Evolutionary conservation across 2,888 invertebrate species (phyloP), one percentile per base, ranked within the genome.

Genomic region (Sylvicola cinctus): DNA sequence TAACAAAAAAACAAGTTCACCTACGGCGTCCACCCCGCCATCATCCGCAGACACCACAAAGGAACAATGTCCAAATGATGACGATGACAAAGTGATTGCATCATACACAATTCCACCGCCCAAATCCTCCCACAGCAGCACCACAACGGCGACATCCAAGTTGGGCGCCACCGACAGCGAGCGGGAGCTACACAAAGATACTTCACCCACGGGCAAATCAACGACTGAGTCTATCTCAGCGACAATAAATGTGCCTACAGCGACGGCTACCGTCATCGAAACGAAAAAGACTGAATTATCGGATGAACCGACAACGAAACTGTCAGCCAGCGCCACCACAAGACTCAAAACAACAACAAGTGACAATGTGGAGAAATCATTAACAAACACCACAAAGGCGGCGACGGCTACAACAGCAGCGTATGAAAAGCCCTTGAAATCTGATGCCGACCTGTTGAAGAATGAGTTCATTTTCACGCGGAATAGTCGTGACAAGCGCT

Each of bases 401-500:
- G 25, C 25, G 12, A 16, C 14, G 11, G 5, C 31, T 14, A 15
- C 5, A 5, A 4, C 16, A 10, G 13, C n/a, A 8, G 28, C 28
- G 4, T 5, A 28, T 28, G 28, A 13, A 4, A 28, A 28, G n/a
- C 28, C 28, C 4, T 6, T 13, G 25, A 25, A 25, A 25, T 11
- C 8, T 25, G 25, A 11, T 25, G 8, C 25, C 6, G 28, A 13
- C 14, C n/a, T n/a, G n/a, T n/a, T 13, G 14, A 28, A 25, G 7
- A 25, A 25, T 25, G 11, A 8, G 7, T 11, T 25, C 8, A 7
- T 25, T 25, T 7, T 7, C 11, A 25, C 12, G 6, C 6, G 28
- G 10, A 4, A 28, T 5, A 28, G 26, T 43, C 49, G 51, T 32
- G 57, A 57, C 27, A 58, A 58, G 44, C 53, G 58, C 35, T 51